Conservation (phyloP, 2,113 vertebrate genomes). For the Romanogobio albipinnatus region DNA sequence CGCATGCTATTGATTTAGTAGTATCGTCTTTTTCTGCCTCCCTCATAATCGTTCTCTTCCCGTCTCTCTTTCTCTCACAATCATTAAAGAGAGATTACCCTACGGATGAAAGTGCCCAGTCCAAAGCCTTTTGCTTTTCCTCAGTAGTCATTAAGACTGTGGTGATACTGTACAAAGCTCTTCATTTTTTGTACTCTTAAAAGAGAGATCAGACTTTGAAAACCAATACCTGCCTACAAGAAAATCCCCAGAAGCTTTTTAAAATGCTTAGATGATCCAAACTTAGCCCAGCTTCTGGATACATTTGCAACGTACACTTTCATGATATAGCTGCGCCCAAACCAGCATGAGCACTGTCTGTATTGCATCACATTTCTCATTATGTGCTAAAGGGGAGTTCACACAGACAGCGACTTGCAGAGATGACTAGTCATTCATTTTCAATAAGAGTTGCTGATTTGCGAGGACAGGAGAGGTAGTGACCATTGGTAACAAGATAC, state of each 20-base stretch:
- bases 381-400: neutral
- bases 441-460: neutral
- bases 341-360: neutral
- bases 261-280: neutral
- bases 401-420: neutral
- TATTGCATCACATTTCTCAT: neutral
- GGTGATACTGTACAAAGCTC: slow-evolving; percentile 11
- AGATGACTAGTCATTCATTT: slow-evolving; percentile 14
- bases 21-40: slow-evolving; percentile 18
- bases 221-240: neutral
- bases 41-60: neutral
- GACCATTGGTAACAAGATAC: neutral
- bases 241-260: slow-evolving; percentile 1
- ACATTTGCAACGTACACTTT: neutral
- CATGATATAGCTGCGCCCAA: neutral
- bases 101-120: neutral
- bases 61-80: neutral
- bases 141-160: slow-evolving; percentile 6
- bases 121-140: neutral
- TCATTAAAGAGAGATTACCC: slow-evolving; percentile 24
- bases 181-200: slow-evolving; percentile 5
- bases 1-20: slow-evolving; percentile 17
- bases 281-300: neutral
- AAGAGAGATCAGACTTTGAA: neutral
- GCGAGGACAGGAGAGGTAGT: neutral